A percentile compares a stretch with the other conserved stretches of the same genome.
phyloP scores from a whole-genome alignment of 2,797 vertebrate species.

The Ctenopoma kingsleyae region DNA sequence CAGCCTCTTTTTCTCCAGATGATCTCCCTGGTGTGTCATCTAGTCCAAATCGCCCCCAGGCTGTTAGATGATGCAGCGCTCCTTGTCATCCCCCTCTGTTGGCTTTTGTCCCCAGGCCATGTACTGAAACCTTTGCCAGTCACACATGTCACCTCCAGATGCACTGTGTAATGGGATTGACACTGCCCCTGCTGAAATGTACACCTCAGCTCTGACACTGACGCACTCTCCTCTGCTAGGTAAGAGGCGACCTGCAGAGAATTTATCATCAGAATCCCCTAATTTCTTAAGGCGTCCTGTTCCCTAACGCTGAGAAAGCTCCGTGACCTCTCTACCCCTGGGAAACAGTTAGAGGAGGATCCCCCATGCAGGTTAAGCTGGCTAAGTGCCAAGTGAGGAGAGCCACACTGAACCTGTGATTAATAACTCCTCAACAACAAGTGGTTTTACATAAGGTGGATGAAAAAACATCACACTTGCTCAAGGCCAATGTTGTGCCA shows the following conservation, averaged over 20 bases:
- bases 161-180: constrained; percentile 64
- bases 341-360: background rate
- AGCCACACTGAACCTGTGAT: constrained; percentile 67
- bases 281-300: background rate
- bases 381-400: constrained; percentile 56
- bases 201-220: constrained; percentile 65
- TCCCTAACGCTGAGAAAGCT: background rate
- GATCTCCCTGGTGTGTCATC: constrained; percentile 18
- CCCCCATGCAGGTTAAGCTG: background rate
- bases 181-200: constrained; percentile 77
- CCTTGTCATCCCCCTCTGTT: constrained; percentile 3
- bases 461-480: constrained; percentile 59
- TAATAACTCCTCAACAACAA: constrained; percentile 69
- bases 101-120: constrained; percentile 28
- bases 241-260: constrained; percentile 8
- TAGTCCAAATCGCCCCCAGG: constrained; percentile 21
- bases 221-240: constrained; percentile 22
- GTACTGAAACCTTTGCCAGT: constrained; percentile 27
- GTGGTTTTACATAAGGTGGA: constrained; percentile 67
- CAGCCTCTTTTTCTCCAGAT: constrained; percentile 7
- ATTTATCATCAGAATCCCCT: background rate
- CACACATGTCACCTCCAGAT: constrained; percentile 62
- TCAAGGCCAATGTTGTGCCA: constrained; percentile 61
- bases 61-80: constrained; percentile 46
- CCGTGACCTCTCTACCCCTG: constrained; percentile 14